These are phyloP conservation scores for Tethya wilhelma DNA, from an alignment of 37 sponge, comb jelly and placozoan genomes.

Conservation along the genomic window DNA sequence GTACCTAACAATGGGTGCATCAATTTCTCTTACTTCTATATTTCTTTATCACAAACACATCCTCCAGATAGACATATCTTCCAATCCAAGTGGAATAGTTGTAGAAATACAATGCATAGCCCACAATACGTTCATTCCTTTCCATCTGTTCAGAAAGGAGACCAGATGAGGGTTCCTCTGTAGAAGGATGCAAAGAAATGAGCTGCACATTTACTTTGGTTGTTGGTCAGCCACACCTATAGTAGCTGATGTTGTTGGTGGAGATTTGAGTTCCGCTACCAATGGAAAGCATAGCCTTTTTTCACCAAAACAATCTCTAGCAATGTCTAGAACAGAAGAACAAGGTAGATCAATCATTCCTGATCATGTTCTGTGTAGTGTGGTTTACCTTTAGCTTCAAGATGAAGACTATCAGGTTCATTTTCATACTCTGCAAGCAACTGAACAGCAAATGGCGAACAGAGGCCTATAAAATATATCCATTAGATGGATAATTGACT, in stretches of 20 bases:
- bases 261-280: neutral
- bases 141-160: neutral
- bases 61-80: slow-evolving; percentile 30
- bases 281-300: neutral
- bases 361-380: no score
- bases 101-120: slow-evolving; percentile 46
- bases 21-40: neutral
- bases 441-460: neutral
- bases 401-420: slow-evolving; percentile 22
- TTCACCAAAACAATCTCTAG: slow-evolving; percentile 39
- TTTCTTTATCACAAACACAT: slow-evolving; percentile 32
- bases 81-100: slow-evolving; percentile 53
- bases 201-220: neutral
- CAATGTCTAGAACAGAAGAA: slow-evolving; percentile 13
- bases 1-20: neutral
- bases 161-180: neutral
- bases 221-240: neutral
- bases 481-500: neutral
- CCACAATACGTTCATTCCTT: slow-evolving; percentile 18
- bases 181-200: neutral
- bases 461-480: neutral
- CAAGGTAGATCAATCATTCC: no score
- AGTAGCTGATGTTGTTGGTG: neutral
- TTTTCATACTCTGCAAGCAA: slow-evolving; percentile 15
- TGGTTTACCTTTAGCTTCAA: slow-evolving; percentile 13